Evolutionary conservation across 2,888 invertebrate genomes (phyloP).

Genomic region (Tinea pellionella): DNA sequence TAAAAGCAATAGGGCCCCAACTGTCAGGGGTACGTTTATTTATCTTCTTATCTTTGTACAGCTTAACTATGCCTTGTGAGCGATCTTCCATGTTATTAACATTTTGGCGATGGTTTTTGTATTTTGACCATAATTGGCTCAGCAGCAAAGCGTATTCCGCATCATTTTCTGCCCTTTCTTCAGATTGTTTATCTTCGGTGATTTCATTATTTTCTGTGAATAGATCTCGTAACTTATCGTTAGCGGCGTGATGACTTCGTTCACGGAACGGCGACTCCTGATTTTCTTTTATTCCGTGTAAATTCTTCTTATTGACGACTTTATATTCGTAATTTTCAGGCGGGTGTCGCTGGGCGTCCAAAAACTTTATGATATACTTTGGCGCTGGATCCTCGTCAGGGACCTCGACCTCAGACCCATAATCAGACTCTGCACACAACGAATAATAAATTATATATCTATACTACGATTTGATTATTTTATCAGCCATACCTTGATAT

Average conservation of each 20-base stretch:
- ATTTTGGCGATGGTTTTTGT: slow-evolving; percentile 51
- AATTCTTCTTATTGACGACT: slow-evolving; percentile 61
- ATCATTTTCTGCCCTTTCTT: slow-evolving; percentile 47
- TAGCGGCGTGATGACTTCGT: slow-evolving; percentile 48
- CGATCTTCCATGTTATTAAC: slow-evolving; percentile 32
- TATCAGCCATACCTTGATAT: not conserved
- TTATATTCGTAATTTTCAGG: slow-evolving; percentile 69
- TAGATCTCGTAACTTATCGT: slow-evolving; percentile 48
- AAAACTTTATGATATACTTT: slow-evolving; percentile 47
- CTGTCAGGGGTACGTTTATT: slow-evolving; percentile 55
- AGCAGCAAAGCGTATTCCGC: slow-evolving; percentile 66
- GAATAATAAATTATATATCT: slow-evolving; percentile 5
- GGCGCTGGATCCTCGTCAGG: slow-evolving; percentile 41
- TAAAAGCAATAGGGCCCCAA: slow-evolving; percentile 65
- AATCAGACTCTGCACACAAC: slow-evolving; percentile 47
- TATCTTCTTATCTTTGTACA: slow-evolving; percentile 53
- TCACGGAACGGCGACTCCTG: slow-evolving; percentile 56
- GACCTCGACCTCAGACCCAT: slow-evolving; percentile 44
- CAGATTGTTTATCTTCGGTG: slow-evolving; percentile 33
- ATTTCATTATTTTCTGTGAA: slow-evolving; percentile 45
- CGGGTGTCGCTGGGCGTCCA: slow-evolving; percentile 51
- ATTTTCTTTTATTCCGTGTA: slow-evolving; percentile 34
- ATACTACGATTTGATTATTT: not conserved
- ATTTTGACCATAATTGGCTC: slow-evolving; percentile 69
- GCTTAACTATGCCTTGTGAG: slow-evolving; percentile 54